A percentile compares a stretch with the other conserved stretches of the same genome.
These are phyloP conservation scores for Phycodurus eques DNA, from an alignment of 2,113 vertebrate genomes.

Conservation along the genomic window DNA sequence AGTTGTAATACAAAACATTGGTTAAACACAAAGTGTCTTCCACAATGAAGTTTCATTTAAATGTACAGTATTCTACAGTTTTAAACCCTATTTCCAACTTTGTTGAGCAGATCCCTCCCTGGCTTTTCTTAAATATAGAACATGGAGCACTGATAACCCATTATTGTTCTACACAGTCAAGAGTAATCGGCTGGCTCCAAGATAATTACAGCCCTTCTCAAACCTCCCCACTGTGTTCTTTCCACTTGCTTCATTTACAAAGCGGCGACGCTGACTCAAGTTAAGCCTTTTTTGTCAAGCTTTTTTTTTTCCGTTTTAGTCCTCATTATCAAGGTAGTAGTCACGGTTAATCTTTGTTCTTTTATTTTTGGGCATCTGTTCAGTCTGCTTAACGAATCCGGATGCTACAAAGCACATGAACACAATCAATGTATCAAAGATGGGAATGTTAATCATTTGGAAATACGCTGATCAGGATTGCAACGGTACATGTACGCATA, in stretches of 20 bases:
- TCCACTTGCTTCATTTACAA: conserved; percentile 44
- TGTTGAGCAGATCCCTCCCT: background rate
- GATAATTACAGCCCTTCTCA: conserved; percentile 56
- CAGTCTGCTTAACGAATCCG: background rate
- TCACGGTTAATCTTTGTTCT: background rate
- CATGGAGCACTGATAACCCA: conserved; percentile 26
- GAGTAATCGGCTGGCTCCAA: conserved; percentile 42
- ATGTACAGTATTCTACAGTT: background rate
- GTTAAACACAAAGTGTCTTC: background rate
- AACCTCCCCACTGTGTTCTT: conserved; percentile 41
- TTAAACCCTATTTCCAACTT: conserved; percentile 7
- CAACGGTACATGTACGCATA: background rate
- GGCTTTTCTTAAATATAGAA: conserved; percentile 31
- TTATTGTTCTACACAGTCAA: conserved; percentile 45
- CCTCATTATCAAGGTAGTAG: background rate
- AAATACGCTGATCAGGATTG: background rate
- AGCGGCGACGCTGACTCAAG: conserved; percentile 17
- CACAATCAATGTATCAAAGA: background rate
- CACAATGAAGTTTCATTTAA: background rate
- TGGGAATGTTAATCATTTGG: background rate
- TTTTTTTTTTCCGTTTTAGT: conserved; percentile 1
- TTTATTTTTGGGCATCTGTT: background rate
- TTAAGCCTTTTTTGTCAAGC: conserved; percentile 9
- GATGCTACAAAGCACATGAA: background rate
- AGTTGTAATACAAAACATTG: conserved; percentile 31